phyloP scores from a whole-genome alignment of 2,888 invertebrate genomes.

The Thecocarcelia acutangulata region DNA sequence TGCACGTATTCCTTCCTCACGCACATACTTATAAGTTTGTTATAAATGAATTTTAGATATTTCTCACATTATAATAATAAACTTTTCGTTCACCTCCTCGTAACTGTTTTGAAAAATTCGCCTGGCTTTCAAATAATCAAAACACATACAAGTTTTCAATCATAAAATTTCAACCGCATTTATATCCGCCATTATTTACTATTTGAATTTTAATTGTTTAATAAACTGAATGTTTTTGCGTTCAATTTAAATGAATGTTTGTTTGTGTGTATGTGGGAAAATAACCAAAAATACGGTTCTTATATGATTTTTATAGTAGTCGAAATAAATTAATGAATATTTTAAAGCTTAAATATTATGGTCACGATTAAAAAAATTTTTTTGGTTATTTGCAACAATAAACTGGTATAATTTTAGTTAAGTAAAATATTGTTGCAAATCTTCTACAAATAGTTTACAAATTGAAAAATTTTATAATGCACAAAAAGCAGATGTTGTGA shows the following conservation, averaged over 20 bases:
- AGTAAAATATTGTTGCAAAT: too few species aligned
- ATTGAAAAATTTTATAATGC: too few species aligned
- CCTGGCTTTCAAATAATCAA: background rate
- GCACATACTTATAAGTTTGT: too few species aligned
- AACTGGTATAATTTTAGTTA: too few species aligned
- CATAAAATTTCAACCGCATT: constrained; percentile 50
- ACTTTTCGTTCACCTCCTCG: too few species aligned
- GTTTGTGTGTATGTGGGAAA: background rate
- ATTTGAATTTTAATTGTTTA: constrained; percentile 59
- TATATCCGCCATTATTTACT: constrained; percentile 43
- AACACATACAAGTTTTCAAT: constrained; percentile 32
- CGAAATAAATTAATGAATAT: constrained; percentile 6
- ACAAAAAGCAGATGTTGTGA: too few species aligned
- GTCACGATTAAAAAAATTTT: background rate
- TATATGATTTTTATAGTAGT: background rate
- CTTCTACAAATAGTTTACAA: too few species aligned
- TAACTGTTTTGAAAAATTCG: too few species aligned
- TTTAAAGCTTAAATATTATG: background rate
- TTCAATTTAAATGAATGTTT: background rate
- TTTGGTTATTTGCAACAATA: background rate
- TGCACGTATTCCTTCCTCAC: too few species aligned
- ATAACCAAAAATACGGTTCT: background rate
- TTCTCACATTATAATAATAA: too few species aligned
- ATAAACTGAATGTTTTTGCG: constrained; percentile 16
- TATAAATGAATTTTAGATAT: too few species aligned